A percentile compares a stretch with the other conserved stretches of the same genome.
Conservation (phyloP, 2,797 vertebrate species). For the Lophius americanus region DNA sequence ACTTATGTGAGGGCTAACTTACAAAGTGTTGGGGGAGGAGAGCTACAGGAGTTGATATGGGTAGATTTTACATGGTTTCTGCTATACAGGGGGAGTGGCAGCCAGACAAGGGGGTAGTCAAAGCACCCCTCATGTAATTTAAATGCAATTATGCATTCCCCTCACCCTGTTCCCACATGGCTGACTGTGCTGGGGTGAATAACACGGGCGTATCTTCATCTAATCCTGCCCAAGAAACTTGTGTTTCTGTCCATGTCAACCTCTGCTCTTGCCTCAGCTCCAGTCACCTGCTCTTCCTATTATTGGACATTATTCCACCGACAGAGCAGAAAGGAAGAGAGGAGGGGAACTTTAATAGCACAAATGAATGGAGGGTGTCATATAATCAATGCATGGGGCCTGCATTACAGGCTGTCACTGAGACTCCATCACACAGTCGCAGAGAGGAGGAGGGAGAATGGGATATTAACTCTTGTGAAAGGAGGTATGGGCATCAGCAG, state of each 20-base stretch:
- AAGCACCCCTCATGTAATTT: constrained; percentile 75
- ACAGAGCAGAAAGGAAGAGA: constrained; percentile 73
- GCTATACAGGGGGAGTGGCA: constrained; percentile 57
- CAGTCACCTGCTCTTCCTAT: constrained; percentile 66
- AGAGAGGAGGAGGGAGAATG: constrained; percentile 63
- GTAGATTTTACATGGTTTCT: constrained; percentile 53
- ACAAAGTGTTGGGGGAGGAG: constrained; percentile 40
- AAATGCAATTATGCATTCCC: constrained; percentile 78
- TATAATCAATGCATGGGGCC: constrained; percentile 82
- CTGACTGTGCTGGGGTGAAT: constrained; percentile 50
- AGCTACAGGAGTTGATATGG: constrained; percentile 35
- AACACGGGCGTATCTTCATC: constrained; percentile 66
- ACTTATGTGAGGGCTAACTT: constrained; percentile 25
- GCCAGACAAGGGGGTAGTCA: constrained; percentile 57
- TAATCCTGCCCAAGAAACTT: constrained; percentile 41
- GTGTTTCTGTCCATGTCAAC: constrained; percentile 59
- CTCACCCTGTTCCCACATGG: constrained; percentile 30
- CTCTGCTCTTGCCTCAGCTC: constrained; percentile 41
- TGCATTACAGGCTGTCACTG: constrained; percentile 78
- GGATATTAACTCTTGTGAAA: constrained; percentile 76
- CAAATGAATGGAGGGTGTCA: constrained; percentile 82
- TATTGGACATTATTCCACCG: constrained; percentile 78
- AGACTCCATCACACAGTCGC: constrained; percentile 69
- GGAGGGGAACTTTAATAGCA: constrained; percentile 81
- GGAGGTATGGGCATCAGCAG: constrained; percentile 63